Evolutionary conservation across 2,113 vertebrate species (phyloP), one percentile per base, ranked within the genome.

Genomic region (Canis aureus): DNA sequence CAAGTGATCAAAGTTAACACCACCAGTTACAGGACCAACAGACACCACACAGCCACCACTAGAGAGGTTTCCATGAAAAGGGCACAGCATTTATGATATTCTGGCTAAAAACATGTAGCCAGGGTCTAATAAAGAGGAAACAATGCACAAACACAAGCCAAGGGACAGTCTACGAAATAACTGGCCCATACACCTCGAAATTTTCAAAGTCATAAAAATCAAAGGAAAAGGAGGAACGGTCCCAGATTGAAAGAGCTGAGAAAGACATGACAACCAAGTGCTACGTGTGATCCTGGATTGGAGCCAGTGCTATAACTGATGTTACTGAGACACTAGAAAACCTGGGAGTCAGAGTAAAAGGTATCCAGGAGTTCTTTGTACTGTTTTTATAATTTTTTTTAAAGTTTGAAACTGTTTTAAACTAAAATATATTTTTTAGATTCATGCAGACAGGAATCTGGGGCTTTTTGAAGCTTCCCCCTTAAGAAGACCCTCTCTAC

Each of bases 261-360:
- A 49, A 17, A 9, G 8, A 51, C 19, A 66, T 2, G 22, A 23
- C 25, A 59, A 9, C 3, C 0, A 1, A 29, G 29, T 0, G 5
- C 1, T 9, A 0, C 12, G 0, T 11, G 32, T 49, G 60, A 89
- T 29, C 69, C 32, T 1, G 0, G 29, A 12, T 0, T 4, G 3
- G 20, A 35, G 22, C 17, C 74, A 43, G 8, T 2, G 2, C 20
- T 22, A 3, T 23, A 43, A 73, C n/a, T 19, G 27, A 62, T 27
- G 38, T 22, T 9, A 9, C 19, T 9, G 49, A 66, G 17, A 49
- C n/a, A 19, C 0, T 23, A 16, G 49, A 79, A 97, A 35, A 83
- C 1, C 1, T 38, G 38, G 91, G 29, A 3, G 15, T 71, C 51
- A n/a, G 55, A 16, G 49, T 13, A 11, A 74, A 86, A 76, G 38